Base-by-base conservation (phyloP, 2,797 vertebrate species). In the Enteromius trimaculatus region DNA sequence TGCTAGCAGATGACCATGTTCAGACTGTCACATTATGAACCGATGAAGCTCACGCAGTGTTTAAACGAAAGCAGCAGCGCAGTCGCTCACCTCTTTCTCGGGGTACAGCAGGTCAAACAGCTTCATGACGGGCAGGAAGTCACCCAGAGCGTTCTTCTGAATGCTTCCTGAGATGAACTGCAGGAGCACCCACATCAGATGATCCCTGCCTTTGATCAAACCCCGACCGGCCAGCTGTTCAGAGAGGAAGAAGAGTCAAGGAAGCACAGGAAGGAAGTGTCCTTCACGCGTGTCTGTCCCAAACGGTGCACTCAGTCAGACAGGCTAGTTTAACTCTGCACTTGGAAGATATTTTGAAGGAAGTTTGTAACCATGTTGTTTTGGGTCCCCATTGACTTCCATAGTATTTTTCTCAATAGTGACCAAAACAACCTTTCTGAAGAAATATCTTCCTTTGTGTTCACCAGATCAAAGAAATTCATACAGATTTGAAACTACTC, bases 141-240 rank as follows among this genome's bases (percentile, higher is more conserved):
- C 98, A 8, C 96, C 98, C 26, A 99, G 89, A 0, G 96, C 97
- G 31, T 99, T 99, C 92, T 99, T 99, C 94, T 99, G 98, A 90
- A 99, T 99, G 92, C 98, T 99, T 85, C 98, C 98, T 3, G 98
- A 99, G 90, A 99, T 99, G 87, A 99, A 99, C 88, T 99, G 98
- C 34, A 99, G 95, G 47, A 99, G 92, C 19, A 99, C 98, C 98
- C 98, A 99, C 98, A 99, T 99, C 86, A 99, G 94, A 89, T 99
- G 98, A 89, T 99, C 98, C 91, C 98, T 93, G 39, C 98, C 98
- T 93, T 99, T 99, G 85, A 99, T 99, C 29, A 99, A 95, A 82
- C 98, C 98, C 86, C 98, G 93, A 42, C 98, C 98, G 90, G 98
- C 98, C 92, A 99, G 95, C 98, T 99, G 88, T 21, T 51, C 23